Evolutionary conservation across 2,797 vertebrate species (phyloP).

Genomic region (Danionella dracula): DNA sequence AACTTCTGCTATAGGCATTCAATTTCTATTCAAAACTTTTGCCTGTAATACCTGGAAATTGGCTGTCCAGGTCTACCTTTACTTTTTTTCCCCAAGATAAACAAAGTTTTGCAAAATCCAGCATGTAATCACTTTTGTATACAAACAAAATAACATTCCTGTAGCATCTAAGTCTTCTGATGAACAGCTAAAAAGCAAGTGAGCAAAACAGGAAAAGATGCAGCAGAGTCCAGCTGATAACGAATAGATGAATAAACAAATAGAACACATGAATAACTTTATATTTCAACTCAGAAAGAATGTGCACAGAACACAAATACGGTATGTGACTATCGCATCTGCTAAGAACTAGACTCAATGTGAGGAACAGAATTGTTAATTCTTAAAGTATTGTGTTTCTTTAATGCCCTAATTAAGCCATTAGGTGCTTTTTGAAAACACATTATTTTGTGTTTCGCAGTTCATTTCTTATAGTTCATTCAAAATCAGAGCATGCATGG

Average conservation of each 20-base stretch:
- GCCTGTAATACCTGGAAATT: too few species aligned
- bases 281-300: conserved; percentile 7
- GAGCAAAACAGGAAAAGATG: conserved; percentile 3
- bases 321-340: neutral
- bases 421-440: neutral
- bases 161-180: neutral
- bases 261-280: conserved; percentile 9
- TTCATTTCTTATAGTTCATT: neutral
- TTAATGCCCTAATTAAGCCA: neutral
- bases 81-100: too few species aligned
- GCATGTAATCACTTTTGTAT: too few species aligned
- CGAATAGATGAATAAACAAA: conserved; percentile 26
- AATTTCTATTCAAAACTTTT: too few species aligned
- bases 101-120: too few species aligned
- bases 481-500: neutral
- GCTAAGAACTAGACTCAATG: neutral
- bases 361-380: neutral
- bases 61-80: too few species aligned
- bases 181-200: neutral
- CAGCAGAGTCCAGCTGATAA: neutral
- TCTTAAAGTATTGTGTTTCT: neutral
- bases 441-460: neutral
- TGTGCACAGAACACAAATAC: conserved; percentile 11
- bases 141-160: too few species aligned
- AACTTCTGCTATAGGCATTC: too few species aligned